phyloP scores from a whole-genome alignment of 1,140 invertebrate genomes.

The Bombus soroeensis region DNA sequence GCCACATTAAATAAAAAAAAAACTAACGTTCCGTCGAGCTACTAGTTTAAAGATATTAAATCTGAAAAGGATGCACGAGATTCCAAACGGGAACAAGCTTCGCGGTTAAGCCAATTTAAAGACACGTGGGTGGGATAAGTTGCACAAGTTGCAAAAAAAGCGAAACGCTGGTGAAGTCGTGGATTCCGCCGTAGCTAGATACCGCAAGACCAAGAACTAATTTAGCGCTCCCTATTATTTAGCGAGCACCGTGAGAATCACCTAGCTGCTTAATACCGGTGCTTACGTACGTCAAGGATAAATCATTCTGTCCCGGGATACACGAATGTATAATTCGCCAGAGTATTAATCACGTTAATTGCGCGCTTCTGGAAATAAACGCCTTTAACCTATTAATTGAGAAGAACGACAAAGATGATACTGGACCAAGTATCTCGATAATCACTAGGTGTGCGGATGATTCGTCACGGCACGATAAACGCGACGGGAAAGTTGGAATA shows the following conservation, averaged over 20 bases:
- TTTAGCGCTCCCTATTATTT: conserved; percentile 49
- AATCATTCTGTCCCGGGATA: conserved; percentile 34
- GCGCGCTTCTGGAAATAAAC: not conserved
- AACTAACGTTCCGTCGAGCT: not conserved
- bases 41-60: not conserved
- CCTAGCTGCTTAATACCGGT: conserved; percentile 44
- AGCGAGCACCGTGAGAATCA: conserved; percentile 42
- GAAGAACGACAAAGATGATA: not conserved
- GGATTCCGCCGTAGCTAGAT: not conserved
- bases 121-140: not conserved
- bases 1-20: not conserved
- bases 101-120: not conserved
- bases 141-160: not conserved
- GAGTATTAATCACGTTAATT: conserved; percentile 56
- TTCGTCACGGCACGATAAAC: not conserved
- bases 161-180: not conserved
- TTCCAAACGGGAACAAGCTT: not conserved
- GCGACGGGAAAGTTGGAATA: not conserved
- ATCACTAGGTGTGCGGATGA: not conserved
- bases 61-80: not conserved
- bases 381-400: conserved; percentile 5
- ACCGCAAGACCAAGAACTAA: conserved; percentile 24
- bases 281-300: conserved; percentile 34
- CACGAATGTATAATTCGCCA: conserved; percentile 22
- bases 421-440: not conserved